Conservation (phyloP, 2,888 invertebrate species). For the Drosophila nr. perissopoda region DNA sequence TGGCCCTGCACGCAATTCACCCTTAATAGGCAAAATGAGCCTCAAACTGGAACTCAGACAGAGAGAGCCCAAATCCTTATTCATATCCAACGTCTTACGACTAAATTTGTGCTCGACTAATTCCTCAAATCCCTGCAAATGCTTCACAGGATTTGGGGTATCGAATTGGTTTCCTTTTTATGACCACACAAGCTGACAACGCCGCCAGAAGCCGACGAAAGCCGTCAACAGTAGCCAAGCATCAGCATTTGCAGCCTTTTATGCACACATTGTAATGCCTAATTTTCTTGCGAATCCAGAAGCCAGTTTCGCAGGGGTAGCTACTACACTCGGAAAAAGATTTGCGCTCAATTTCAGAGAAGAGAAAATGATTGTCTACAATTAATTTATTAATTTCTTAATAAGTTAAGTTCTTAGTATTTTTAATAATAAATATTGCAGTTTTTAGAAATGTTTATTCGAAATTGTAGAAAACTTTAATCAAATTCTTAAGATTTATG, state of each 20-base stretch:
- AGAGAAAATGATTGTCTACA: not conserved
- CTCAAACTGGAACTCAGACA: slow-evolving; percentile 4
- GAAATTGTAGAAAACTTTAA: not conserved
- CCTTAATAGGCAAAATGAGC: slow-evolving; percentile 33
- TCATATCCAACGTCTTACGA: slow-evolving; percentile 9
- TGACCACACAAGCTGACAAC: slow-evolving; percentile 28
- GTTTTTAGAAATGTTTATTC: not conserved
- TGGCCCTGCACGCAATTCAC: slow-evolving; percentile 21
- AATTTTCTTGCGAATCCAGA: slow-evolving; percentile 61
- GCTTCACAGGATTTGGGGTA: slow-evolving; percentile 64
- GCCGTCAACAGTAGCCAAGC: slow-evolving; percentile 14
- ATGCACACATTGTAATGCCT: slow-evolving; percentile 71
- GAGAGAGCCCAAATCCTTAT: not conserved
- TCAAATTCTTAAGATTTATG: not conserved
- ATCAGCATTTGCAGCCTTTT: slow-evolving; percentile 49
- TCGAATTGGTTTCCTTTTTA: slow-evolving; percentile 62
- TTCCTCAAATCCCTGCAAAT: slow-evolving; percentile 74
- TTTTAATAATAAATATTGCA: too few species aligned
- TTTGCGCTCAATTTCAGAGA: not conserved
- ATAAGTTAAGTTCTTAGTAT: not conserved
- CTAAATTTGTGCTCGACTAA: slow-evolving; percentile 57
- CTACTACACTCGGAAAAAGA: not conserved
- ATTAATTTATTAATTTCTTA: not conserved
- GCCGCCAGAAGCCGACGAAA: slow-evolving; percentile 1
- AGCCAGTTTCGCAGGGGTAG: slow-evolving; percentile 18